phyloP scores from a whole-genome alignment of 2,797 vertebrate species.

The Sebastes kiyomatsui region DNA sequence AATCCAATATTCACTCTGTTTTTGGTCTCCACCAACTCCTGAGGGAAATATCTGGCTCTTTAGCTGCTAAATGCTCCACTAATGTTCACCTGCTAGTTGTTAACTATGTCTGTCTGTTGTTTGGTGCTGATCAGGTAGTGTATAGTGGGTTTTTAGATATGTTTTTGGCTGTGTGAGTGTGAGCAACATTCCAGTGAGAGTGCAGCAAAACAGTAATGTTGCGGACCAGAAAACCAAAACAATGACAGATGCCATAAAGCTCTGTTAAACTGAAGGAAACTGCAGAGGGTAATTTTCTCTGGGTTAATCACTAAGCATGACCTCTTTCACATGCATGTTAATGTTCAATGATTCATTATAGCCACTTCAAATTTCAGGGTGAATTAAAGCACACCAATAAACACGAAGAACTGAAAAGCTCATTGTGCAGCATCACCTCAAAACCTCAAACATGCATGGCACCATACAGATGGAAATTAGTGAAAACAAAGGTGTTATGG shows the following conservation, averaged over 20 bases:
- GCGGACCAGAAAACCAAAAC: background rate
- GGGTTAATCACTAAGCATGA: background rate
- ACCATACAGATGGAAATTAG: constrained; percentile 45
- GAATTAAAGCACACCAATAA: background rate
- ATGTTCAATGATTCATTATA: background rate
- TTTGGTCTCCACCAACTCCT: background rate
- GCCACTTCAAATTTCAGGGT: background rate
- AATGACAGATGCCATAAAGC: background rate
- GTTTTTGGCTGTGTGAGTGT: too few species aligned
- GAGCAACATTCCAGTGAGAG: too few species aligned
- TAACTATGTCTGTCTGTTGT: background rate
- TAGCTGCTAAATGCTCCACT: background rate
- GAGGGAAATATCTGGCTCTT: background rate
- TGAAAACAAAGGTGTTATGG: constrained; percentile 29
- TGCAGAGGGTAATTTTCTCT: background rate
- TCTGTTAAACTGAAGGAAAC: background rate
- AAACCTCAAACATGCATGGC: background rate
- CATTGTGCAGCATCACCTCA: background rate
- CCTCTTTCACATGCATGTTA: background rate
- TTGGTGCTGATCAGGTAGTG: background rate
- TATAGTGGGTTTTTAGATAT: background rate
- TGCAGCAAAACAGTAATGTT: background rate
- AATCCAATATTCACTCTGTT: background rate
- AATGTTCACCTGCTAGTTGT: background rate
- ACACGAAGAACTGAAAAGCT: background rate